Evolutionary conservation across 2,797 vertebrate species (phyloP), one percentile per base, ranked within the genome.

Genomic region (Microcaecilia unicolor): DNA sequence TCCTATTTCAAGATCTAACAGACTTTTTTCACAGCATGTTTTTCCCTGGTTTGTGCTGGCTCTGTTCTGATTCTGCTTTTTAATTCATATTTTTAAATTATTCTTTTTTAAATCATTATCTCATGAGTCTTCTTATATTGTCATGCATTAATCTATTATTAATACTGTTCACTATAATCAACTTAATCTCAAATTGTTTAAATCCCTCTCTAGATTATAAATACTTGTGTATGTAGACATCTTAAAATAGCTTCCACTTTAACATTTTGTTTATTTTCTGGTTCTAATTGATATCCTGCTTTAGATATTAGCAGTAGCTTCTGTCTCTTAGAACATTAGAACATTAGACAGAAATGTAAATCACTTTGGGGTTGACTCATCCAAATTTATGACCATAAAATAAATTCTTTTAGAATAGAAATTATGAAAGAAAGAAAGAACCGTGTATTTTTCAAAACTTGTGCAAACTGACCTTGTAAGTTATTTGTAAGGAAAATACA

Each of bases 41-140:
- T 85, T 85, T 82, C 81, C 83, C 80, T 81, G 81, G 83, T 84
- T 84, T 84, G 80, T 81, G 74, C 76, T 84, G 79, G 78, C 75
- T 78, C 83, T 83, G 84, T 84, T 81, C 74, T 70, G 67, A 81
- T 78, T 84, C 78, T 72, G 74, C 64, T 80, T 83, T 80, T 37
- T 80, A 76, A 81, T 80, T 82, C 79, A 82, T 83, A 81, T 85
- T 76, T 79, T 78, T 83, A 84, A 85, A 85, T 85, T 85, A 85
- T 85, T 85, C 83, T 81, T 83, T 85, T 85, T 85, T 78, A 84
- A 83, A 84, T 83, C 72, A 83, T 84, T 83, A 85, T 83, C 79
- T 74, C 78, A 64, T 76, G 72, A 80, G 78, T 80, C 80, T 83
- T 81, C 72, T 75, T 77, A 83, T 72, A 81, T 81, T 81, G 76